Percentiles rank a stretch among this genome's conserved stretches.
These are phyloP conservation scores for Amazona finschi DNA, from an alignment of 2,797 vertebrate species.

Conservation along the genomic window DNA sequence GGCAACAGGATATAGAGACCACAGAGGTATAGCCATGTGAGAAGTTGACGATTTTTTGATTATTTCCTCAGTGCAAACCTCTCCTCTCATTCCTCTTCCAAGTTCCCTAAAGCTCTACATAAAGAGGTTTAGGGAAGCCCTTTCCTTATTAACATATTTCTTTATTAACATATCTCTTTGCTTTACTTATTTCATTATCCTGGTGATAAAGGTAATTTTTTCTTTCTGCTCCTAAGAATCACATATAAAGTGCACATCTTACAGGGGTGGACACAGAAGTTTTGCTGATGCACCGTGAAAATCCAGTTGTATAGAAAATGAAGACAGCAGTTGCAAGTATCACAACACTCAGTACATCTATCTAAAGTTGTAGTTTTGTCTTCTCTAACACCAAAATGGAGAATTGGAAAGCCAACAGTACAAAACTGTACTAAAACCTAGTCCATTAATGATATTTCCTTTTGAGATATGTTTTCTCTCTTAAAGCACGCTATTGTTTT, in stretches of 20 bases:
- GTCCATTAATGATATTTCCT: background rate
- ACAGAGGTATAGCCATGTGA: background rate
- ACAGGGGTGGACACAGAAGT: background rate
- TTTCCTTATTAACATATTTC: background rate
- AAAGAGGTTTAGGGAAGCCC: slow-evolving; percentile 1
- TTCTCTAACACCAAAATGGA: background rate
- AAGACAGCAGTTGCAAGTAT: background rate
- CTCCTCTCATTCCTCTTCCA: background rate
- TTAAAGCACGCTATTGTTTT: background rate
- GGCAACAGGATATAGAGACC: slow-evolving; percentile 17
- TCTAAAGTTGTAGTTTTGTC: background rate
- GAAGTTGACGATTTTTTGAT: background rate
- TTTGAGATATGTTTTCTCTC: background rate
- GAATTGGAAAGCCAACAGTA: background rate
- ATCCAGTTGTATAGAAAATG: background rate
- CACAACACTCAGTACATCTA: background rate
- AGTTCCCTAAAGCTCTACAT: background rate
- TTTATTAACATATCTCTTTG: background rate
- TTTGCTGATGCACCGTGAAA: background rate
- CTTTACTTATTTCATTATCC: background rate
- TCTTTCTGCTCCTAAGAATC: background rate
- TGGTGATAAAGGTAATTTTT: background rate
- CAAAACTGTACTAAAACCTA: background rate
- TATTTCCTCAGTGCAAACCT: slow-evolving; percentile 22
- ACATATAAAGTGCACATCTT: background rate